Conservation (phyloP, 1,140 invertebrate genomes). For the Mylabris phalerata region DNA sequence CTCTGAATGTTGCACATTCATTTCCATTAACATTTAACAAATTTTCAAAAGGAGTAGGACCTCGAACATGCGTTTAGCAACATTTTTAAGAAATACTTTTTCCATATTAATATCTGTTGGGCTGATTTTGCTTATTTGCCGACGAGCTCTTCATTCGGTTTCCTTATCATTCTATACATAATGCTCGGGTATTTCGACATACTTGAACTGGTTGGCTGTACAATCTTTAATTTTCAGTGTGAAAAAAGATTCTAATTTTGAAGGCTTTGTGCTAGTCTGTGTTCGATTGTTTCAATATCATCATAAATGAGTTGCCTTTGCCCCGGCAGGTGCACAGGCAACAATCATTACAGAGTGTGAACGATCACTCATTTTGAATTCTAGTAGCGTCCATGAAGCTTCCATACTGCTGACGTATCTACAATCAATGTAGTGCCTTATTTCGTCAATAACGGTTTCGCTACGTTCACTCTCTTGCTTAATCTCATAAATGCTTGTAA, state of each 20-base stretch:
- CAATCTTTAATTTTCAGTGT: neutral
- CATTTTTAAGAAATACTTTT: conserved; percentile 2
- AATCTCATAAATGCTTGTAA: neutral
- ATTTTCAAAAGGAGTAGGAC: conserved; percentile 3
- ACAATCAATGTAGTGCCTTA: neutral
- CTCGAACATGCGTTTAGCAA: neutral
- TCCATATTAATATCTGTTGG: neutral
- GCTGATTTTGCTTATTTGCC: neutral
- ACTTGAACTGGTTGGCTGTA: neutral
- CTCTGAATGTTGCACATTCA: neutral
- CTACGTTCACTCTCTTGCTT: neutral
- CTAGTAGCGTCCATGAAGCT: conserved; percentile 10
- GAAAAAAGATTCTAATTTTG: conserved; percentile 1
- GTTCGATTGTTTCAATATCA: neutral
- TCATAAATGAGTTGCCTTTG: neutral
- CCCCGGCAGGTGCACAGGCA: conserved; percentile 8
- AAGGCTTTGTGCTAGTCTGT: neutral
- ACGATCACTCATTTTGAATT: conserved; percentile 5
- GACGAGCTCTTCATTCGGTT: neutral
- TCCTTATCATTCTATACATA: neutral
- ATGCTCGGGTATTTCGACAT: conserved; percentile 3
- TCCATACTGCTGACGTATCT: conserved; percentile 11
- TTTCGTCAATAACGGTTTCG: neutral
- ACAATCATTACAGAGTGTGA: conserved; percentile 9
- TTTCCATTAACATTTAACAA: neutral